These are phyloP conservation scores for Hydrolagus affinis DNA, from an alignment of 2,113 vertebrate genomes.

Conservation along the genomic window DNA sequence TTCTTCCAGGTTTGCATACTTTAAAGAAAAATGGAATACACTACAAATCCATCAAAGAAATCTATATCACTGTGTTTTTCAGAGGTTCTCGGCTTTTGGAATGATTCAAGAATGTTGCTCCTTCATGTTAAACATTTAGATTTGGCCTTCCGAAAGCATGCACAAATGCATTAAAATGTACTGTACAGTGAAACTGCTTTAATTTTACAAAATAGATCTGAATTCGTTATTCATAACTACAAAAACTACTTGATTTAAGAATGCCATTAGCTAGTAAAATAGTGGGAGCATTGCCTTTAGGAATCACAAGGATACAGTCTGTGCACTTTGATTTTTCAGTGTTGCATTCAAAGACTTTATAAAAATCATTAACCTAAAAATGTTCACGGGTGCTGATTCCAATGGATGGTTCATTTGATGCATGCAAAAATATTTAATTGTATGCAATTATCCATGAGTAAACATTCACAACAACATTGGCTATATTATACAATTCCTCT, in stretches of 20 bases:
- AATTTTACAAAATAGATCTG: neutral
- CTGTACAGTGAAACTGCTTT: neutral
- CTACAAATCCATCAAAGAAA: neutral
- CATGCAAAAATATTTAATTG: conserved; percentile 10
- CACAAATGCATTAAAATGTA: neutral
- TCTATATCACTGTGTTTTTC: neutral
- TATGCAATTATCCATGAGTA: conserved; percentile 1
- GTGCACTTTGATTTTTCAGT: neutral
- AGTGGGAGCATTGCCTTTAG: neutral
- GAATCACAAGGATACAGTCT: neutral
- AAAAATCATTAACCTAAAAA: conserved; percentile 16
- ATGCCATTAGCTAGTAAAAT: neutral
- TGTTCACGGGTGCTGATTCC: neutral
- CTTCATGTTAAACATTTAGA: neutral
- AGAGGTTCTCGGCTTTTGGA: no score
- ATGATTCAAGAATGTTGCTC: neutral
- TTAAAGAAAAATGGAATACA: neutral
- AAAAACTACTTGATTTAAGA: neutral
- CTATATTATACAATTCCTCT: conserved; percentile 19
- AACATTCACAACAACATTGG: neutral
- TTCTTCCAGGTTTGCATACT: neutral
- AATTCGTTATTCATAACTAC: neutral
- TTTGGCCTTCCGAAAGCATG: neutral
- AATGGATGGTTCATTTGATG: neutral
- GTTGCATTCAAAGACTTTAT: neutral